Evolutionary conservation across 2,888 invertebrate genomes (phyloP), one percentile per base, ranked within the genome.

Genomic region (Anticlea derivata): DNA sequence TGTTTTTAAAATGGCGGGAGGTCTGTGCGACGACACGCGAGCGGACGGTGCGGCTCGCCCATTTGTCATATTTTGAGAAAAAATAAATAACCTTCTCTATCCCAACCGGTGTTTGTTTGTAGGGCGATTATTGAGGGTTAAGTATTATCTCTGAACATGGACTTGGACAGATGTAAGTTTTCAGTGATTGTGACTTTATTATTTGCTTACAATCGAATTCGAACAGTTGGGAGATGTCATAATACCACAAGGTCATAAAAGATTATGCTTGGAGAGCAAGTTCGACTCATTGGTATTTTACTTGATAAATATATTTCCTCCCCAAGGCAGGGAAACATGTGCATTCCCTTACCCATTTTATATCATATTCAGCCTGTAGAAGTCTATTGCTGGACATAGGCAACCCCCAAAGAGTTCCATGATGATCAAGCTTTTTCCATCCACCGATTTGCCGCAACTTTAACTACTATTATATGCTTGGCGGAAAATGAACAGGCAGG

Each of bases 1-100:
- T 90, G 90, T 90, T 90, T 90, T 88, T 83, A 87, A 89, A 90
- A 89, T 90, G 90, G 90, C 90, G 89, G 90, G 90, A 90, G 89
- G 89, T 89, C 89, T 76, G 81, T 77, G 83, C 83, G 88, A 86
- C 88, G 88, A 90, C 90, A 89, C 90, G 88, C 89, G 87, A 88
- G 85, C 84, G 79, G 61, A 52, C 80, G 79, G 80, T 78, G 75
- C 74, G 77, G 68, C 80, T 73, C 77, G 78, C 83, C 87, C 90
- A 89, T 89, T 89, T 88, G 88, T 90, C 90, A 90, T 89, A 88
- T 85, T 88, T 83, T 72, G 73, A 81, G 80, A 84, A 88, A 87
- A 89, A 87, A 88, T 80, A 88, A 86, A 87, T 82, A 86, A 83
- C 78, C 78, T 75, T 81, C 81, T 86, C 84, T 83, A 85, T 82